Base-by-base conservation (phyloP, 1,140 invertebrate species). In the Pseudomyrmex pallidus region DNA sequence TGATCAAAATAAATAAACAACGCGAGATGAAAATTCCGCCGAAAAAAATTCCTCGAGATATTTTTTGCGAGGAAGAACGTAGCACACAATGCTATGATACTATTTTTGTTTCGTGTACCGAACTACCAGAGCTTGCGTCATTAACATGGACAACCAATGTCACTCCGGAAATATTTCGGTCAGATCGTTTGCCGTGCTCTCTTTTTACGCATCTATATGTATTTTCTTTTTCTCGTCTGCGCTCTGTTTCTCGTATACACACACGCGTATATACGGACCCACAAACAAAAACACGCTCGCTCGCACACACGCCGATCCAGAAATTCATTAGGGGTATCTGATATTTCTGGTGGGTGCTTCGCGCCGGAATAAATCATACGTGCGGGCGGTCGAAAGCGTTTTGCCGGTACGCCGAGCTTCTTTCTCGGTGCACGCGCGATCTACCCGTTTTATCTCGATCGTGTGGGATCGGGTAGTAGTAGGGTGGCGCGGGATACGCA, bases 251-350 rank as follows among this genome's bases (percentile, higher is more conserved):
- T 35, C 35, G 35, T 20, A 12, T 9, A 12, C 15, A 59, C 22
- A 25, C 35, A 56, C 15, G n/a, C 68, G 7, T 13, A 4, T 1
- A 50, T 25, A 17, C 46, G 15, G 1, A 17, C 12, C 15, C 7
- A 25, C 22, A 15, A 7, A 13, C 48, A 46, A 10, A 17, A 46
- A 67, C 73, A 63, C 68, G 46, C 57, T 54, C 46, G 70, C 87
- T 86, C 85, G 82, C 25, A 80, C 63, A 63, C 89, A 90, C 89
- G 90, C 83, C 84, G 85, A 8, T 7, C 56, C 90, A 91, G 85
- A 91, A 93, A 93, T 93, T 94, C 93, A 94, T 94, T 94, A 94
- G 90, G 90, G 92, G 90, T 94, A 93, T 94, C 93, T 91, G 93
- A 93, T 94, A 93, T 93, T 94, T 93, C 92, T 93, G 90, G 91